Conservation (phyloP, 2,113 vertebrate species). For the Megalops atlanticus region DNA sequence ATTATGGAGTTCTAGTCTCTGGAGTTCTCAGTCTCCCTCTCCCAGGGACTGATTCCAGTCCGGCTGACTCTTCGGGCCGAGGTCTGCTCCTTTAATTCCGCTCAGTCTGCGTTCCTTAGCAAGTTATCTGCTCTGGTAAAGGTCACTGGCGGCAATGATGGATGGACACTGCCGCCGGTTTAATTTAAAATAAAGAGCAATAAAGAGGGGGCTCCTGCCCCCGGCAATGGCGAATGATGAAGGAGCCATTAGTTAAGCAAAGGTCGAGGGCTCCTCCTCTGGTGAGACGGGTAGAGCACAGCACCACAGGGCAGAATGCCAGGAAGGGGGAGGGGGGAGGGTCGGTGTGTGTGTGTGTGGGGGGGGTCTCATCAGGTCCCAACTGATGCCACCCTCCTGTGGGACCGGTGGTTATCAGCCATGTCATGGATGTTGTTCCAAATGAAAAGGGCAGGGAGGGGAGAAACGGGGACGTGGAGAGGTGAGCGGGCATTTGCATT, state of each 20-base stretch:
- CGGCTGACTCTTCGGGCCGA: not conserved
- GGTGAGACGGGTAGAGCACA: not conserved
- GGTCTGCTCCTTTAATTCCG: conserved; percentile 43
- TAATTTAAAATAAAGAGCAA: conserved; percentile 76
- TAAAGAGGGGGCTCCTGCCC: conserved; percentile 52
- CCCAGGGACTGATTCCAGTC: not conserved
- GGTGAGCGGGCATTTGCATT: conserved; percentile 58
- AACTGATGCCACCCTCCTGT: conserved; percentile 36
- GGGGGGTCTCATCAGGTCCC: not conserved
- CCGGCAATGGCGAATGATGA: conserved; percentile 45
- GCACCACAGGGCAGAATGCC: not conserved
- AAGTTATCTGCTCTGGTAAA: conserved; percentile 71
- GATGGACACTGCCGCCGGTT: conserved; percentile 66
- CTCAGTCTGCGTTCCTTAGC: conserved; percentile 37
- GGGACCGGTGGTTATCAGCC: conserved; percentile 70
- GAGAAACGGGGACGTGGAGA: conserved; percentile 56
- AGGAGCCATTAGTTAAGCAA: conserved; percentile 77
- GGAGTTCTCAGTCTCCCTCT: not conserved
- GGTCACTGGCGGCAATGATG: conserved; percentile 66
- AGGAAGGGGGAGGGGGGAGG: conserved; percentile 39
- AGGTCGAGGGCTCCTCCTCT: conserved; percentile 71
- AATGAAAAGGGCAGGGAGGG: conserved; percentile 60
- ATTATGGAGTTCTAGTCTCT: not conserved
- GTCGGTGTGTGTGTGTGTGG: not conserved
- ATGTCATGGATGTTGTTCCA: conserved; percentile 65